Percentiles rank a stretch among this genome's conserved stretches.
Conservation (phyloP, 2,797 vertebrate genomes). For the Simalia tracyae region DNA sequence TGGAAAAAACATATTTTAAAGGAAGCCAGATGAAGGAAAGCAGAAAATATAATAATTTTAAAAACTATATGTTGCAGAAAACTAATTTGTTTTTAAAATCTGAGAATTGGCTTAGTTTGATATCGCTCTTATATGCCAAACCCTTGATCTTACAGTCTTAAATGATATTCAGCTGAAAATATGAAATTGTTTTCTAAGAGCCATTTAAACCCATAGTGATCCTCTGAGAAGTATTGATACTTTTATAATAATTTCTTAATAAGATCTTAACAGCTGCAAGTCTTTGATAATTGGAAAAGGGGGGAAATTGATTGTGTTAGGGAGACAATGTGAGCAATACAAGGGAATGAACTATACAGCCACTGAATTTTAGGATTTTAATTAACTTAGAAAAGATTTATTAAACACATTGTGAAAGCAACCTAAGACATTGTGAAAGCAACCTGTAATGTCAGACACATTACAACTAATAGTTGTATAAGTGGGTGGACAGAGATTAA, state of each 20-base stretch:
- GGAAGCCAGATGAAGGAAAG: fast-evolving
- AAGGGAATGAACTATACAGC: background rate
- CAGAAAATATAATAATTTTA: background rate
- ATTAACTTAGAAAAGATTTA: background rate
- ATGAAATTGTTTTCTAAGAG: background rate
- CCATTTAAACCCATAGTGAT: fast-evolving
- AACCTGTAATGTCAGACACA: too few relatives aligned
- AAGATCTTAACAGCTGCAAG: background rate
- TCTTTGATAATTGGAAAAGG: background rate
- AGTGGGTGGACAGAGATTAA: background rate
- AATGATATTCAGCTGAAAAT: slow-evolving; percentile 17
- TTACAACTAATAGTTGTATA: background rate
- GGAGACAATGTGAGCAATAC: background rate
- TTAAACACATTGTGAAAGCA: background rate
- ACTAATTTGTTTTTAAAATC: background rate
- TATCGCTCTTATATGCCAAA: background rate
- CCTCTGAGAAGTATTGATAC: background rate
- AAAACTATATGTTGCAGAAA: background rate
- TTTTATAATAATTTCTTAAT: background rate
- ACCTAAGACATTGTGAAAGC: background rate
- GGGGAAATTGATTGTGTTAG: background rate
- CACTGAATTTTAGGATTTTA: background rate
- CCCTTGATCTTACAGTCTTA: background rate
- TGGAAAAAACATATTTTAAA: background rate
- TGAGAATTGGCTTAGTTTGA: background rate